phyloP scores from a whole-genome alignment of 2,888 invertebrate genomes.

The Zelleria hepariella region DNA sequence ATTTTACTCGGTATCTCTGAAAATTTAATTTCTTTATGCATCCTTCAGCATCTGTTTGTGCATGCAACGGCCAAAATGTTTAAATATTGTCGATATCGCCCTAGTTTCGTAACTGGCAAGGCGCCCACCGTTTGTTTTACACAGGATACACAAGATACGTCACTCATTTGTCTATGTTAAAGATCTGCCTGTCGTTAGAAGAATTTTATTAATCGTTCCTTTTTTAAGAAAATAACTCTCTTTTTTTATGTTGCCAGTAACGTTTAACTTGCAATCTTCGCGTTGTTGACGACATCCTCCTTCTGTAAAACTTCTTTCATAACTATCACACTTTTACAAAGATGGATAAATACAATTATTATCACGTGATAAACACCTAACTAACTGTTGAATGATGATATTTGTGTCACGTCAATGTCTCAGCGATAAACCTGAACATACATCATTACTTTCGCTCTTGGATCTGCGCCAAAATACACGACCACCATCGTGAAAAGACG shows the following conservation, averaged over 20 bases:
- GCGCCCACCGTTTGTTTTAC: constrained; percentile 24
- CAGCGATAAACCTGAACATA: background rate
- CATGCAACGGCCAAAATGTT: background rate
- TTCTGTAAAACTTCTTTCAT: background rate
- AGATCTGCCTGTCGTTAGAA: background rate
- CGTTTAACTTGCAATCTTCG: background rate
- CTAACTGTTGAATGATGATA: background rate
- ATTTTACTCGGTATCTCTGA: too few species aligned
- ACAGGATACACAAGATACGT: constrained; percentile 24
- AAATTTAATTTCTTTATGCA: too few species aligned
- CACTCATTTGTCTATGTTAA: constrained; percentile 22
- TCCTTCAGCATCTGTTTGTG: too few species aligned
- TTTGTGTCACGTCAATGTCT: background rate
- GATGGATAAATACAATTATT: background rate
- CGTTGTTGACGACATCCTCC: background rate
- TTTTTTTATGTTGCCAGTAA: background rate
- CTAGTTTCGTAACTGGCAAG: constrained; percentile 24
- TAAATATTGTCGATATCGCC: constrained; percentile 14
- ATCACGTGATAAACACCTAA: background rate
- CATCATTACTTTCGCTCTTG: background rate
- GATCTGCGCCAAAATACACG: background rate
- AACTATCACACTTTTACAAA: background rate
- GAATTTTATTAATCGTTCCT: background rate
- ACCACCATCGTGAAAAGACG: background rate
- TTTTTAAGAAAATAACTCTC: background rate